Conservation (phyloP, 2,113 vertebrate species). For the Butorides virescens region DNA sequence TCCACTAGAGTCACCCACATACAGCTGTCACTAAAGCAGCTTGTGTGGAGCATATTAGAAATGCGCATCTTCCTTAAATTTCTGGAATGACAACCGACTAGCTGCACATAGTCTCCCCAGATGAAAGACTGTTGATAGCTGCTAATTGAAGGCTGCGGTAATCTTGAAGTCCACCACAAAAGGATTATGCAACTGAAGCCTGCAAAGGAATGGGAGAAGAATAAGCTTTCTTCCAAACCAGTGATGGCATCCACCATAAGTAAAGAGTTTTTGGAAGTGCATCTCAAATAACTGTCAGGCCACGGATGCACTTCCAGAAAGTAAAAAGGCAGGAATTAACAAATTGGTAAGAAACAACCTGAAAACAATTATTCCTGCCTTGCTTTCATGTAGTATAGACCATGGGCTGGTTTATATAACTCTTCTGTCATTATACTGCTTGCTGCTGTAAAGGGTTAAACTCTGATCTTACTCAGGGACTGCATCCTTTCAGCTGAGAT, state of each 20-base stretch:
- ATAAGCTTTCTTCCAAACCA: not conserved
- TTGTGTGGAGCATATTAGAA: not conserved
- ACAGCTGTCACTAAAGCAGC: not conserved
- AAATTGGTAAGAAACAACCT: not conserved
- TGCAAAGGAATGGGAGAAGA: slow-evolving; percentile 19
- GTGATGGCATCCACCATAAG: not conserved
- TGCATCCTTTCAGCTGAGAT: slow-evolving; percentile 21
- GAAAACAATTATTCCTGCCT: not conserved
- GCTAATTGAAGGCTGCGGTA: not conserved
- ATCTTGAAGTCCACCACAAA: not conserved
- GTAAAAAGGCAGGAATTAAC: not conserved
- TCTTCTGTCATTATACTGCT: not conserved
- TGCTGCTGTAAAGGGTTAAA: slow-evolving; percentile 17
- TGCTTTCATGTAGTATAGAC: not conserved
- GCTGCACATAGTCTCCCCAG: not conserved
- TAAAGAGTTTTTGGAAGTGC: not conserved
- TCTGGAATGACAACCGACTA: not conserved
- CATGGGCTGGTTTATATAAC: not conserved
- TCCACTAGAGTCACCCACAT: not conserved
- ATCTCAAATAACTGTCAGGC: not conserved
- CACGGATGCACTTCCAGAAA: not conserved
- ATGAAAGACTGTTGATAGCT: not conserved
- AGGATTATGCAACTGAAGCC: not conserved
- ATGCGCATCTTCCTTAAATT: not conserved
- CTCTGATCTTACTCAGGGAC: not conserved